Base-by-base conservation (phyloP, 2,797 vertebrate species). In the Acanthurus lineatus region DNA sequence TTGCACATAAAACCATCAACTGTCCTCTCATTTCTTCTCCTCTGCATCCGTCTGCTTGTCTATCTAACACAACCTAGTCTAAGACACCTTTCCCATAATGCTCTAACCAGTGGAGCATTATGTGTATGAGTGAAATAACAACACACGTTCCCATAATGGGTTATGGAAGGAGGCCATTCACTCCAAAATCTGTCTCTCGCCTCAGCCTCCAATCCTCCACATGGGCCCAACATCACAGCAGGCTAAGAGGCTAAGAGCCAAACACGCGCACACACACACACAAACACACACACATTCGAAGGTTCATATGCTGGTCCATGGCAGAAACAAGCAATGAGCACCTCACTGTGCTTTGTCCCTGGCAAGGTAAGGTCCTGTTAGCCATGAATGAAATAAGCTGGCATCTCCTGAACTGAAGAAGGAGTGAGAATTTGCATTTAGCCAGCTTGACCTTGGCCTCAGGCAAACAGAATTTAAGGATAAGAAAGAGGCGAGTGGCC, bases 1-100 rank as follows among this genome's bases (percentile, higher is more conserved):
- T 74, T 75, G 12, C 73, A 64, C 77, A 86, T 87, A 86, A 92
- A 92, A 69, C 83, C 73, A 56, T 86, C 84, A 90, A 62, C 76
- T 69, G 76, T 63, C 69, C n/a, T 45, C 73, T 81, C 64, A 47
- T 81, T 63, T 57, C 74, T 69, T 56, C 8, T 12, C 83, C 78
- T 78, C 51, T 61, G 52, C 16, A 38, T 63, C 35, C 7, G 42
- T 65, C 77, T 60, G 25, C 63, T 64, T 28, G 16, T 53, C 58
- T 12, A 56, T 60, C 79, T 64, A 48, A 70, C 69, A 40, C 81
- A 60, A 49, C 79, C 84, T 62, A 66, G 32, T 57, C 71, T n/a
- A 57, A 85, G 78, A 83, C 78, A 74, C 69, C 72, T 48, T 72
- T 73, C 73, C 64, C 72, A 60, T 65, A 42, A 82, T 32, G 61